Percentiles rank a stretch among this genome's conserved stretches.
These are phyloP conservation scores for Azorinus chamasolen DNA, from an alignment of 2,888 invertebrate species.

Conservation along the genomic window DNA sequence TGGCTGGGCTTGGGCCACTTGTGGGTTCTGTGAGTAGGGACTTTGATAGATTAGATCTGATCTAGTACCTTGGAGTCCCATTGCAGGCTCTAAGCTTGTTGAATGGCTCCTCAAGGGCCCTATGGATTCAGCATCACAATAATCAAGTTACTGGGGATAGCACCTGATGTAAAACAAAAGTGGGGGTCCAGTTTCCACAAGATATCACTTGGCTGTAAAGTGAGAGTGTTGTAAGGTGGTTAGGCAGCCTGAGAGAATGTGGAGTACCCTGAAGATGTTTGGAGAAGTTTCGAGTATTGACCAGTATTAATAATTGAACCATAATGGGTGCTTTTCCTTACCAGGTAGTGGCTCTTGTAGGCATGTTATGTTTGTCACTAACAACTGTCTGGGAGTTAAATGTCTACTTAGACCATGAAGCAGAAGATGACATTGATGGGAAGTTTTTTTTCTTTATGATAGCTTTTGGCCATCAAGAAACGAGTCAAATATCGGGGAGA, in stretches of 20 bases:
- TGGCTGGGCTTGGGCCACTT: conserved; percentile 38
- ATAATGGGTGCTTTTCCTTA: conserved; percentile 50
- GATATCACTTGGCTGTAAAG: conserved; percentile 34
- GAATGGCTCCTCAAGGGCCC: too few relatives aligned
- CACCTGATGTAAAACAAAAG: conserved; percentile 55
- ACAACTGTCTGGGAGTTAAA: conserved; percentile 34
- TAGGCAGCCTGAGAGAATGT: conserved; percentile 16
- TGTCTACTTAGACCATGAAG: conserved; percentile 44
- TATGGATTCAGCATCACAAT: conserved; percentile 34
- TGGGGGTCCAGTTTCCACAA: conserved; percentile 46
- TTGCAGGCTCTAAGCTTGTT: conserved; percentile 28
- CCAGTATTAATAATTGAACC: conserved; percentile 32
- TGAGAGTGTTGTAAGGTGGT: conserved; percentile 42
- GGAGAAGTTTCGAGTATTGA: conserved; percentile 4
- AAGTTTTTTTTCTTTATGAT: conserved; percentile 31
- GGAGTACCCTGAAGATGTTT: conserved; percentile 15
- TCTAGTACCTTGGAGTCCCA: conserved; percentile 57
- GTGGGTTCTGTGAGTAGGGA: conserved; percentile 13
- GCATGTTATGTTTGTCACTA: conserved; percentile 26
- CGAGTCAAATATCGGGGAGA: conserved; percentile 30
- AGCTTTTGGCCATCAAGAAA: conserved; percentile 60
- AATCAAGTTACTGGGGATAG: conserved; percentile 58
- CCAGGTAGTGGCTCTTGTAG: conserved; percentile 26
- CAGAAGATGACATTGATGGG: conserved; percentile 45
- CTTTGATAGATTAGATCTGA: conserved; percentile 53